Evolutionary conservation across 1,140 invertebrate species (phyloP).

Genomic region (Frieseomelitta varia): DNA sequence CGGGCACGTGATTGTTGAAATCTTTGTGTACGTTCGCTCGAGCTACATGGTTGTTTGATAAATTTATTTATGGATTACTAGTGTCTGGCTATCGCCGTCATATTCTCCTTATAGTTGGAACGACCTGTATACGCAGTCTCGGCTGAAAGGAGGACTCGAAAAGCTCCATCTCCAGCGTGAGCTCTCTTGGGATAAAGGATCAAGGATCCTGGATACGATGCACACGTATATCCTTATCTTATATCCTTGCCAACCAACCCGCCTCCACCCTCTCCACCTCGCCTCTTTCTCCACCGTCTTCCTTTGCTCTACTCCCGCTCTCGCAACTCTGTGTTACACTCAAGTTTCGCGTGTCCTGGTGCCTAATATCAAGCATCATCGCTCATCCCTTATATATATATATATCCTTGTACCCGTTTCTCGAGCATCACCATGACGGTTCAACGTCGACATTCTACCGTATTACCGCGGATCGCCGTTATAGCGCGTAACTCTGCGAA

Average conservation of each 20-base stretch:
- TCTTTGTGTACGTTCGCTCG: background rate
- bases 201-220: slow-evolving; percentile 77
- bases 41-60: background rate
- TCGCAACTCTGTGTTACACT: slow-evolving; percentile 62
- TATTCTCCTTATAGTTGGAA: slow-evolving; percentile 37
- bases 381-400: slow-evolving; percentile 70
- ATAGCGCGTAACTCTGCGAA: slow-evolving; percentile 1
- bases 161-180: slow-evolving; percentile 69
- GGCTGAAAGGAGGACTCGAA: slow-evolving; percentile 75
- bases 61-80: background rate
- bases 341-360: slow-evolving; percentile 70
- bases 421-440: slow-evolving; percentile 41
- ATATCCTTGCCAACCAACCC: slow-evolving; percentile 71
- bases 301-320: slow-evolving; percentile 1
- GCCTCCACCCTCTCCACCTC: slow-evolving; percentile 16
- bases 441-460: slow-evolving; percentile 48
- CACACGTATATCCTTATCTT: slow-evolving; percentile 79
- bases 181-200: slow-evolving; percentile 79
- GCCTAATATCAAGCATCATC: slow-evolving; percentile 80
- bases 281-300: slow-evolving; percentile 54
- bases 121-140: slow-evolving; percentile 63
- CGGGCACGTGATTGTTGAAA: background rate
- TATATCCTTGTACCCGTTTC: slow-evolving; percentile 47
- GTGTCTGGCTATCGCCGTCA: background rate
- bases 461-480: slow-evolving; percentile 39